phyloP scores from a whole-genome alignment of 2,797 vertebrate species.

The Enteromius argenteus region DNA sequence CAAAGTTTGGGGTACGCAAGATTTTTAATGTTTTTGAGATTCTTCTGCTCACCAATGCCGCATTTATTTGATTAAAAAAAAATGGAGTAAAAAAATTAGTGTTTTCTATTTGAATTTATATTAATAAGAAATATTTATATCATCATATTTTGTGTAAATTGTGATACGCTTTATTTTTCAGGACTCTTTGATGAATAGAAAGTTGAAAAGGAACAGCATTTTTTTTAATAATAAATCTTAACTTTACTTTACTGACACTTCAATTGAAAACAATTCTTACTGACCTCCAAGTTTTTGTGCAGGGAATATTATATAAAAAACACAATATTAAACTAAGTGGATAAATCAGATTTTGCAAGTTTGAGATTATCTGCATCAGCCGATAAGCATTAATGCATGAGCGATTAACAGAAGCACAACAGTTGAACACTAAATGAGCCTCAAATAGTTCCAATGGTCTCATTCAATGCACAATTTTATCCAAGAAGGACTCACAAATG shows the following conservation, averaged over 20 bases:
- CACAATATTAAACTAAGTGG: not conserved
- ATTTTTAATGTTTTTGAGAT: not conserved
- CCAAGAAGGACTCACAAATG: not conserved
- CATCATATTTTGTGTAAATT: too few relatives aligned
- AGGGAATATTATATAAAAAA: not conserved
- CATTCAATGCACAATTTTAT: not conserved
- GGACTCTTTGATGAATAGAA: too few relatives aligned
- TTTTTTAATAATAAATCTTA: too few relatives aligned
- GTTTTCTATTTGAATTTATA: not conserved
- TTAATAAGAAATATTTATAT: too few relatives aligned
- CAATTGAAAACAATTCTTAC: not conserved
- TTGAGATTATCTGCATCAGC: not conserved
- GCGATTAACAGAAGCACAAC: not conserved
- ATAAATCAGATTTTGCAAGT: conserved; percentile 5
- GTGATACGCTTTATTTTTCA: too few relatives aligned
- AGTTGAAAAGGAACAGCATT: too few relatives aligned
- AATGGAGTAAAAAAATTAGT: not conserved
- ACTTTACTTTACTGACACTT: not conserved
- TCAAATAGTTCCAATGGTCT: not conserved
- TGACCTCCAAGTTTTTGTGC: not conserved
- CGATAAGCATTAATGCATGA: not conserved
- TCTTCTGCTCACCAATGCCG: not conserved
- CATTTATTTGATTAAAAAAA: not conserved
- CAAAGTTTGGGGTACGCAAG: not conserved
- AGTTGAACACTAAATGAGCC: not conserved